phyloP scores from a whole-genome alignment of 2,113 vertebrate genomes.

The Fukomys damarensis region DNA sequence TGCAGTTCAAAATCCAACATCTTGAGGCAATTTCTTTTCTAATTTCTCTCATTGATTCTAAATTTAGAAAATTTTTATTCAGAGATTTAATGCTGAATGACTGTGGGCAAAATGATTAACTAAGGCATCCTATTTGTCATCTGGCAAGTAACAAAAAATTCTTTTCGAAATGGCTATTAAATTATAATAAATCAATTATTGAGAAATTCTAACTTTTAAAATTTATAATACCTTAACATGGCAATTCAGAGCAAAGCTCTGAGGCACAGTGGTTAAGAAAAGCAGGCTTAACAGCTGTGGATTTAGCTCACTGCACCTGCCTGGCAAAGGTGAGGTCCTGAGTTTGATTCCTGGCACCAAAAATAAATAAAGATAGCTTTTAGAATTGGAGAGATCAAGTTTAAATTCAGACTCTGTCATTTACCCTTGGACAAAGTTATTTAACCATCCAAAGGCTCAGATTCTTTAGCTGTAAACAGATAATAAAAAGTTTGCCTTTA shows the following conservation, averaged over 20 bases:
- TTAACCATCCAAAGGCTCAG: background rate
- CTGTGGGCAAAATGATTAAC: conserved; percentile 1
- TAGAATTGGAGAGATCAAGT: background rate
- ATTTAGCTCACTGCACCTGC: too few relatives aligned
- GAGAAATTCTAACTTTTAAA: background rate
- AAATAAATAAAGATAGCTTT: background rate
- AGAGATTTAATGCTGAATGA: conserved; percentile 35
- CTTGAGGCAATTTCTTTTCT: conserved; percentile 25
- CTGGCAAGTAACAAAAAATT: background rate
- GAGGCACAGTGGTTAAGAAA: background rate
- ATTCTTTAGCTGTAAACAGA: background rate
- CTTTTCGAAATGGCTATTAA: background rate
- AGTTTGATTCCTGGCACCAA: too few relatives aligned
- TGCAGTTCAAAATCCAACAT: conserved; percentile 35
- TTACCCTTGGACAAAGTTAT: background rate
- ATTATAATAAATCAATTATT: background rate
- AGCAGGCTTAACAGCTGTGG: background rate
- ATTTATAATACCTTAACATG: background rate
- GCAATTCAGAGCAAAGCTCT: background rate
- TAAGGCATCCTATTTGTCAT: background rate
- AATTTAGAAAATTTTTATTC: conserved; percentile 26
- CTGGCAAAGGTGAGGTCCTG: too few relatives aligned
- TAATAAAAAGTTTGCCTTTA: conserved; percentile 44
- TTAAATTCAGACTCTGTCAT: conserved; percentile 24
- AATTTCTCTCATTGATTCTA: conserved; percentile 18